phyloP scores from a whole-genome alignment of 2,888 invertebrate genomes.

The Lottia gigantea region DNA sequence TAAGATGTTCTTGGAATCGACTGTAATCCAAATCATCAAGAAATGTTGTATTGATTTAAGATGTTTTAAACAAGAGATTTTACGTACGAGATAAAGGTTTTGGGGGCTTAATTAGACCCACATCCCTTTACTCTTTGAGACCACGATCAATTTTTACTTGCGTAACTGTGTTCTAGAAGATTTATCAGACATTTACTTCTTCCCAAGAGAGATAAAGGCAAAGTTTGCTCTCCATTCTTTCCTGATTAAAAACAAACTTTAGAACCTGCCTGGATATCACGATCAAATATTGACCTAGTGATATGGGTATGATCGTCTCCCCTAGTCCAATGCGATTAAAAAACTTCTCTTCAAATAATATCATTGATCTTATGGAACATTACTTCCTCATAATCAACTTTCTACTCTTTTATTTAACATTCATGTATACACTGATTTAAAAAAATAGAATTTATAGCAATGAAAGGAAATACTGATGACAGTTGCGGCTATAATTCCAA shows the following conservation, averaged over 20 bases:
- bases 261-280: not conserved
- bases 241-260: slow-evolving; percentile 6
- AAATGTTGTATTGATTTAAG: slow-evolving; percentile 1
- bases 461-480: too few species aligned
- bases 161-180: too few species aligned
- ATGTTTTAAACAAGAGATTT: slow-evolving; percentile 5
- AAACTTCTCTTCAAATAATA: slow-evolving; percentile 2
- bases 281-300: not conserved
- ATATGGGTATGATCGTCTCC: not conserved
- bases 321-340: not conserved
- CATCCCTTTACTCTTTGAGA: too few species aligned
- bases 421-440: too few species aligned
- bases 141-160: too few species aligned
- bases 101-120: not conserved
- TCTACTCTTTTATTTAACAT: too few species aligned
- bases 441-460: too few species aligned
- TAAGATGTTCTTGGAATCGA: not conserved
- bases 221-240: slow-evolving; percentile 8
- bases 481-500: too few species aligned
- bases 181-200: too few species aligned
- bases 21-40: not conserved
- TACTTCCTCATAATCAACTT: too few species aligned
- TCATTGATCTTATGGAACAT: not conserved
- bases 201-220: not conserved
- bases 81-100: not conserved